These are phyloP conservation scores for Amorpha juglandis DNA, from an alignment of 2,888 invertebrate species.

Conservation along the genomic window DNA sequence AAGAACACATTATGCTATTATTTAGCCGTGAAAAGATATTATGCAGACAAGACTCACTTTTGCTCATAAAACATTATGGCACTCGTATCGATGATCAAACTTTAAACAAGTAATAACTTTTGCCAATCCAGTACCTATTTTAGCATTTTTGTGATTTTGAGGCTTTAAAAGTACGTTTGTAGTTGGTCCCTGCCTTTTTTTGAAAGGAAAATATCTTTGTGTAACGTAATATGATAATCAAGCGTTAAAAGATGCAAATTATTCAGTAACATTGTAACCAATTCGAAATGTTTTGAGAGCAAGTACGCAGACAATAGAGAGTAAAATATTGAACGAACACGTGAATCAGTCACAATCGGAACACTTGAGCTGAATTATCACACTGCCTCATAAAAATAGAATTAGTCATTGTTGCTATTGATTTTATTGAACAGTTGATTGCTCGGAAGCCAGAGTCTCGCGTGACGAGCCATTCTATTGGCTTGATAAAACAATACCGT, in stretches of 20 bases:
- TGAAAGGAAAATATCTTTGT: not conserved
- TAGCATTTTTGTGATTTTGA: too few species aligned
- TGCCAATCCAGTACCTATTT: too few species aligned
- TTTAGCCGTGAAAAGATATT: too few species aligned
- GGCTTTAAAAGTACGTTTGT: too few species aligned
- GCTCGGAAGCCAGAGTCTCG: constrained; percentile 29
- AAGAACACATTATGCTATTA: too few species aligned
- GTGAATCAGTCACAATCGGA: constrained; percentile 3
- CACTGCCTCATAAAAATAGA: constrained; percentile 35
- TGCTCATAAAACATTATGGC: too few species aligned
- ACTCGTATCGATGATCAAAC: too few species aligned
- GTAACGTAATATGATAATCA: not conserved
- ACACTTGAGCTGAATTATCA: constrained; percentile 24
- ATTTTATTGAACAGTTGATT: constrained; percentile 39
- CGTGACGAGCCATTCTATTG: constrained; percentile 29
- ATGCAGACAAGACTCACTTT: too few species aligned
- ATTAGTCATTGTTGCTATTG: constrained; percentile 37
- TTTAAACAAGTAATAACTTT: too few species aligned
- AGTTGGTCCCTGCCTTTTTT: too few species aligned
- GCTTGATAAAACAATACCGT: constrained; percentile 9
- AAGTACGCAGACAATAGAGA: not conserved
- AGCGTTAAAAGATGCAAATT: not conserved
- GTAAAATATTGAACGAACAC: not conserved
- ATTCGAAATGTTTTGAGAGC: not conserved
- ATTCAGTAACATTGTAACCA: not conserved